A percentile compares a stretch with the other conserved stretches of the same genome.
Evolutionary conservation across 37 sponge, comb jelly and placozoan species (phyloP).

Genomic region (Cliona cf. orientalis): DNA sequence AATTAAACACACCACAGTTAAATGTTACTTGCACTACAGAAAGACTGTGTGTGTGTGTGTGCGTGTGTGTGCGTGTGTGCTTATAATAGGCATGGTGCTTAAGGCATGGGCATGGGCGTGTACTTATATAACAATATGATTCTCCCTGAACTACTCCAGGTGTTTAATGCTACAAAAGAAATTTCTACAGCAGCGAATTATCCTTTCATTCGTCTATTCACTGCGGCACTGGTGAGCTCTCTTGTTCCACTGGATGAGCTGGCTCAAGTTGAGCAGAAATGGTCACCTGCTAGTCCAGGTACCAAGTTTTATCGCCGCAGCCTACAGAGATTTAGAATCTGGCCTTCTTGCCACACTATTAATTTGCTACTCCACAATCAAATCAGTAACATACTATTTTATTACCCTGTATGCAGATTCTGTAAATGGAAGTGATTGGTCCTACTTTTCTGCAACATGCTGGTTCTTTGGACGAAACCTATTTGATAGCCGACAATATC

Average conservation of each 20-base stretch:
- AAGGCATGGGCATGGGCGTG: too few relatives aligned
- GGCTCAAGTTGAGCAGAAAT: conserved; percentile 32
- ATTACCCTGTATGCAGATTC: conserved; percentile 2
- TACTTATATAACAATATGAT: too few relatives aligned
- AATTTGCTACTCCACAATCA: too few relatives aligned
- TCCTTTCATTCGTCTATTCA: conserved; percentile 70
- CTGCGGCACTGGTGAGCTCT: conserved; percentile 42
- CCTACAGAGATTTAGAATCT: too few relatives aligned
- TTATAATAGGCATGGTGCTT: too few relatives aligned
- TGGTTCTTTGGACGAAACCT: conserved; percentile 77
- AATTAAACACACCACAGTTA: neutral
- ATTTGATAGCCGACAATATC: conserved; percentile 39
- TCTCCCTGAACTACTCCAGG: too few relatives aligned
- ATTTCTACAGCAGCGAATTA: conserved; percentile 56
- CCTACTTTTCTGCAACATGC: conserved; percentile 74
- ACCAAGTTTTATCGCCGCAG: too few relatives aligned
- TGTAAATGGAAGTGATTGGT: conserved; percentile 42
- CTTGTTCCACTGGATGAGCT: conserved; percentile 42
- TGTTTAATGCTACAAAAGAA: conserved; percentile 72
- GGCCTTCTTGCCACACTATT: too few relatives aligned
- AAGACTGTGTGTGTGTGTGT: neutral
- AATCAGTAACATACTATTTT: neutral
- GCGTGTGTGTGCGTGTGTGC: too few relatives aligned
- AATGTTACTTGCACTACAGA: too few relatives aligned
- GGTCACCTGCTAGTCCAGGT: conserved; percentile 59